Conservation (phyloP, 2,113 vertebrate genomes). For the Grus americana region DNA sequence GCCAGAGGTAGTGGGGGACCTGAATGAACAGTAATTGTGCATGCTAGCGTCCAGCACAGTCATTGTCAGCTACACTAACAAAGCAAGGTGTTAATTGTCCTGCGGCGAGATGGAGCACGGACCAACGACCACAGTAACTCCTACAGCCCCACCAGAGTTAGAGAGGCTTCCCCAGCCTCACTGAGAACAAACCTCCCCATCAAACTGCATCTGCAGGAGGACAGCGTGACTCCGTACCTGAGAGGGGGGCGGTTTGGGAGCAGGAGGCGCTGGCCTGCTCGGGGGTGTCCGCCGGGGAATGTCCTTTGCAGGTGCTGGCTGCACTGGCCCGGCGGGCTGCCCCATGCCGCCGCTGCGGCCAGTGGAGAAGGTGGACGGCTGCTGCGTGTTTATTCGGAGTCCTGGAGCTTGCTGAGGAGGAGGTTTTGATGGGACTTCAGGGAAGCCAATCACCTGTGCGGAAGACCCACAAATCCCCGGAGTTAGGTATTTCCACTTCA, state of each 20-base stretch:
- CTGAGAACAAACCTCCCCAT: background rate
- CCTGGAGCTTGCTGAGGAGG: conserved; percentile 56
- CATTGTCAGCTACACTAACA: background rate
- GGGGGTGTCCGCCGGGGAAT: conserved; percentile 67
- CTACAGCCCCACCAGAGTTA: background rate
- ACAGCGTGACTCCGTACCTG: conserved; percentile 18
- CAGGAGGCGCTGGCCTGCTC: conserved; percentile 73
- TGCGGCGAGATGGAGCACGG: accelerated
- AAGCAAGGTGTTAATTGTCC: background rate
- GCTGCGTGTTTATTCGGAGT: background rate
- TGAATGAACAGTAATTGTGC: background rate
- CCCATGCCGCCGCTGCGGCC: background rate
- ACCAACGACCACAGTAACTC: accelerated
- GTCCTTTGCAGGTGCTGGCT: background rate
- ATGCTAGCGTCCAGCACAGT: accelerated
- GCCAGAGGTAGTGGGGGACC: background rate
- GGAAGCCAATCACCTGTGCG: conserved; percentile 60
- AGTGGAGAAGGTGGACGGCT: background rate
- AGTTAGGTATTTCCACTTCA: background rate
- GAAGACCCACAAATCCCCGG: background rate
- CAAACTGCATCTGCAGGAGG: background rate
- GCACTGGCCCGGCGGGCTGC: background rate
- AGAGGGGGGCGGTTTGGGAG: conserved; percentile 56
- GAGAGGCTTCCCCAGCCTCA: background rate
- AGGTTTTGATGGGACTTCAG: conserved; percentile 55